A percentile compares a stretch with the other conserved stretches of the same genome.
These are phyloP conservation scores for Rhyzopertha dominica DNA, from an alignment of 1,140 invertebrate species.

Conservation along the genomic window DNA sequence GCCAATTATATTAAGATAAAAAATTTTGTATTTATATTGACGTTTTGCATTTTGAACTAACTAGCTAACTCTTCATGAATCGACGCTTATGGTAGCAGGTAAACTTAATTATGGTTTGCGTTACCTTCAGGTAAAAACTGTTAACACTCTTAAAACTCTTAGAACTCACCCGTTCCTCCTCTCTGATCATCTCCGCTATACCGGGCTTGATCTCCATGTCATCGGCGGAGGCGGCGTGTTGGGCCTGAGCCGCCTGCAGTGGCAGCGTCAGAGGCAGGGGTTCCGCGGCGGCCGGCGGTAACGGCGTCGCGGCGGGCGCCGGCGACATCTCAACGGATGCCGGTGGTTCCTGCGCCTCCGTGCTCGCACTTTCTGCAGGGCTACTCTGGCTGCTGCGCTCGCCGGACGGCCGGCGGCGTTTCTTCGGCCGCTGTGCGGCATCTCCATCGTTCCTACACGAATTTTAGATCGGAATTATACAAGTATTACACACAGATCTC, in stretches of 20 bases:
- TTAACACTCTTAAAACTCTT: too few species aligned
- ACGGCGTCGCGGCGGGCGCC: conserved; percentile 40
- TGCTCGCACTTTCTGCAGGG: conserved; percentile 42
- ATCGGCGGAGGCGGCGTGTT: conserved; percentile 48
- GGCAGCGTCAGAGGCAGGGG: conserved; percentile 49
- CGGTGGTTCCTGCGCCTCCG: conserved; percentile 44
- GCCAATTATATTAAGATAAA: too few species aligned
- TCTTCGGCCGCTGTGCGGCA: conserved; percentile 32
- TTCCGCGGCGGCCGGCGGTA: conserved; percentile 47
- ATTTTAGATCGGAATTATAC: too few species aligned
- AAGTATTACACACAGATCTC: too few species aligned
- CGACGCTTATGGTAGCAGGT: too few species aligned
- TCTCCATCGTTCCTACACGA: conserved; percentile 23
- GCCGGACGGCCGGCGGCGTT: conserved; percentile 39
- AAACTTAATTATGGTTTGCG: too few species aligned
- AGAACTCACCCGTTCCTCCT: conserved; percentile 87
- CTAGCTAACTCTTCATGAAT: too few species aligned
- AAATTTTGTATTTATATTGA: too few species aligned
- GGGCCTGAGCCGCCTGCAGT: conserved; percentile 38
- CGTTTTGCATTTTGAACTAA: too few species aligned
- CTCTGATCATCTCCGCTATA: conserved; percentile 91
- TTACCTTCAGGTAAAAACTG: too few species aligned
- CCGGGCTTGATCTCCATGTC: conserved; percentile 88
- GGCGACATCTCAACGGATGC: conserved; percentile 44
- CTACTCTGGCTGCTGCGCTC: conserved; percentile 42